Evolutionary conservation across 2,888 invertebrate genomes (phyloP), one percentile per base, ranked within the genome.

Genomic region (Ypsolopha sequella): DNA sequence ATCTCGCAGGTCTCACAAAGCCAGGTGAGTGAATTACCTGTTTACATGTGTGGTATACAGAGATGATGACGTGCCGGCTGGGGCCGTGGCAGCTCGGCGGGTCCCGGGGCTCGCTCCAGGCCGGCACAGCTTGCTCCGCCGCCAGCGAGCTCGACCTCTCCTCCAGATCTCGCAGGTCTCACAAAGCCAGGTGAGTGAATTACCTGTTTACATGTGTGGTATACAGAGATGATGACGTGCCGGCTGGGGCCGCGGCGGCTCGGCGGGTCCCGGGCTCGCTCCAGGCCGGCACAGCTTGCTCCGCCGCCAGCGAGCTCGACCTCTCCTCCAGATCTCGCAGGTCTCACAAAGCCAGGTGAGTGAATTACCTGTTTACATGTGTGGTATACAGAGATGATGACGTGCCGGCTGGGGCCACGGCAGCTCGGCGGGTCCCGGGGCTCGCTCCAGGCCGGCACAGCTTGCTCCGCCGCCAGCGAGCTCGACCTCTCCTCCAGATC

Each of bases 1-100:
- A 70, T 89, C 91, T 53, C 84, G 89, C 64, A 88, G 91, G 63
- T 90, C 90, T 67, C 91, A 91, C 73, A 87, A 80, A 69, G 82
- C 85, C 58, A 77, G 85, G 84, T 85, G 6, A 50, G 34, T 1
- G 1, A 13, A 8, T 14, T 11, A 39, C 10, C 39, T 11, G 9
- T 7, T 36, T 6, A 7, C 36, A 36, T 9, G 36, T 10, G 39
- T 54, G 55, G 38, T 56, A 70, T 72, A 4, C 80, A 92, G 92
- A 92, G 80, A 88, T 95, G 76, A 92, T 94, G 80, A 92, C 93
- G 76, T 93, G 92, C 79, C 92, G 93, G 79, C 90, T 93, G 88
- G 92, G 93, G 66, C 90, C 91, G 87, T 85, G 88, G 73, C 88
- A 88, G 81, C 88, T 84, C 73, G 88, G 77, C 72, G 89, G 76